These are phyloP conservation scores for Girardinichthys multiradiatus DNA, from an alignment of 2,113 vertebrate species.

Conservation along the genomic window DNA sequence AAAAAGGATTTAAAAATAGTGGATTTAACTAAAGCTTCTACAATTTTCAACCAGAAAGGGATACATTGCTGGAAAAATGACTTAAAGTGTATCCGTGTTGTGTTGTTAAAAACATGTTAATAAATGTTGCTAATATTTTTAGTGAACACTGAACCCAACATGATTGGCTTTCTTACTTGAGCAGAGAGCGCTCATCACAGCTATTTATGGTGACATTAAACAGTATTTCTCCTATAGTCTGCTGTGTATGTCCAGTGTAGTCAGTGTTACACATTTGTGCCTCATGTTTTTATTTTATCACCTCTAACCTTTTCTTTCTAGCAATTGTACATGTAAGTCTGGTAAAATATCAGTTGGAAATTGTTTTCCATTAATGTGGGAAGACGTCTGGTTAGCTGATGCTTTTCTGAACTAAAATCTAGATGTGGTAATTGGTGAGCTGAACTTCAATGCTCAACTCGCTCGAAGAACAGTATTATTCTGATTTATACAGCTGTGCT, in stretches of 20 bases:
- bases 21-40: slow-evolving; percentile 9
- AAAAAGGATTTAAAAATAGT: not conserved
- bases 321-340: not conserved
- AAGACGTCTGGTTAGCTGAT: no score
- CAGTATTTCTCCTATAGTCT: not conserved
- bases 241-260: not conserved
- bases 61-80: not conserved
- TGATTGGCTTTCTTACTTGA: no score
- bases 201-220: not conserved
- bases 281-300: not conserved
- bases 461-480: slow-evolving; percentile 24
- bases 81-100: no score
- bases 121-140: not conserved
- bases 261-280: not conserved
- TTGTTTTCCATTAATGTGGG: no score
- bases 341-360: not conserved
- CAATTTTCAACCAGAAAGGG: not conserved
- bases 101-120: not conserved
- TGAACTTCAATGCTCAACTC: not conserved
- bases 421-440: not conserved
- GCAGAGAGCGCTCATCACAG: not conserved
- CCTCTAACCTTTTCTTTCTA: not conserved
- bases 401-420: no score
- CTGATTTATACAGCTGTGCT: slow-evolving; percentile 59
- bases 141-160: not conserved